These are phyloP conservation scores for Geophilus truncorum DNA, from an alignment of 2,888 invertebrate genomes.

Conservation along the genomic window DNA sequence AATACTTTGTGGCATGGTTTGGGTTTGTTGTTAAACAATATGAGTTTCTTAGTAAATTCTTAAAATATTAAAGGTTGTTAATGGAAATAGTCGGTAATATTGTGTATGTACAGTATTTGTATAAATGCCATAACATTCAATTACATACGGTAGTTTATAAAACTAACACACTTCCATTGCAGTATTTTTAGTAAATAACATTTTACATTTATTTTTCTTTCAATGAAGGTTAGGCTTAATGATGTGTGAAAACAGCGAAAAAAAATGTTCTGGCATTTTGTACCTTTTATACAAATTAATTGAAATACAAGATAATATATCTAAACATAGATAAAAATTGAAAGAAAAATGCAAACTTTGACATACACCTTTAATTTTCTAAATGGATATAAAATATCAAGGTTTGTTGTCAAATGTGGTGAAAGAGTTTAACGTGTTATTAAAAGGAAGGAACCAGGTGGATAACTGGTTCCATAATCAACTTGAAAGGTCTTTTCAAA, in stretches of 20 bases:
- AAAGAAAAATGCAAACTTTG: too few species aligned
- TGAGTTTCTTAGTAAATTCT: too few species aligned
- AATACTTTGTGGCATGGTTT: too few species aligned
- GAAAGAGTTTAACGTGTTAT: background rate
- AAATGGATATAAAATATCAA: background rate
- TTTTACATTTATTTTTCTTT: background rate
- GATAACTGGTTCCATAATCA: background rate
- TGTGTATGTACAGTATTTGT: too few species aligned
- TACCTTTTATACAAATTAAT: background rate
- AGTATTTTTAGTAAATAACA: background rate
- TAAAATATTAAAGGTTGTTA: too few species aligned
- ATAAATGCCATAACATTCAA: too few species aligned
- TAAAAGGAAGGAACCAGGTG: background rate
- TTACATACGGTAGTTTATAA: too few species aligned
- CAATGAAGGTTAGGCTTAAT: background rate
- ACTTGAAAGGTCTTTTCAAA: constrained; percentile 4
- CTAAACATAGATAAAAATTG: too few species aligned
- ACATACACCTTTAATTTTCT: background rate
- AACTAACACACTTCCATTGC: background rate
- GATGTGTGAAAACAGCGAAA: background rate
- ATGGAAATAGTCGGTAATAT: too few species aligned
- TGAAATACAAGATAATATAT: too few species aligned
- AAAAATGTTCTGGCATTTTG: background rate
- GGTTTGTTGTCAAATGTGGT: background rate
- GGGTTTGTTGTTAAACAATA: too few species aligned